Base-by-base conservation (phyloP, 1,140 invertebrate genomes). In the Pseudomyrmex dendroicus region DNA sequence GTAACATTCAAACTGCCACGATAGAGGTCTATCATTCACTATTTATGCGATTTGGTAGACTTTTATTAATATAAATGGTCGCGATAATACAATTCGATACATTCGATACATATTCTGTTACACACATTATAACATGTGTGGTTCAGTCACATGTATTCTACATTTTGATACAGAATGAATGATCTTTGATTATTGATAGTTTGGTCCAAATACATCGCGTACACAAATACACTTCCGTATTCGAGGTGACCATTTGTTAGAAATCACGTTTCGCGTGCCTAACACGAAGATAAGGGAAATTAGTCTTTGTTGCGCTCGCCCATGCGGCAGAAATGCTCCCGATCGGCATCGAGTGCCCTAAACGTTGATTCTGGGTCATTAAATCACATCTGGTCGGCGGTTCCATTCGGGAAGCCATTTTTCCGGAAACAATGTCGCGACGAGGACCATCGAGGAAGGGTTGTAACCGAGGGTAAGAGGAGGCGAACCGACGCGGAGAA, bases 391-490 rank as follows among this genome's bases (percentile, higher is more conserved):
- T 89, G 88, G 87, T 62, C 68, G 80, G 67, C 84, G 80, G 66
- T 57, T 73, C 48, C 59, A 59, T 85, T 77, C 57, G 61, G 83
- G 61, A 84, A 89, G 90, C 89, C 89, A 90, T 91, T 93, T 93
- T 93, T 92, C 91, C 92, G 91, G 92, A 94, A 93, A 94, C 93
- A 94, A 93, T 93, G 91, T 93, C 93, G 89, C 91, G 90, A 93
- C 93, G 90, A 93, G 93, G 87, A 87, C 91, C 90, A 91, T 93
- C 90, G 91, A 93, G 85, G 63, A 87, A 85, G 70, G 86, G 83
- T 80, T 76, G 56, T n/a, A 52, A 70, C 20, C 50, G 12, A 25
- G 78, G 46, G 64, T 50, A 25, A 44, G 52, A 54, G 61, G 74
- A 25, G 35, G 59, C 13, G 15, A 64, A 61, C 8, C 25, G 62